Evolutionary conservation across 53 echinoderm and acorn worm genomes (phyloP), one percentile per base, ranked within the genome.

Genomic region (Glandiceps talaboti): DNA sequence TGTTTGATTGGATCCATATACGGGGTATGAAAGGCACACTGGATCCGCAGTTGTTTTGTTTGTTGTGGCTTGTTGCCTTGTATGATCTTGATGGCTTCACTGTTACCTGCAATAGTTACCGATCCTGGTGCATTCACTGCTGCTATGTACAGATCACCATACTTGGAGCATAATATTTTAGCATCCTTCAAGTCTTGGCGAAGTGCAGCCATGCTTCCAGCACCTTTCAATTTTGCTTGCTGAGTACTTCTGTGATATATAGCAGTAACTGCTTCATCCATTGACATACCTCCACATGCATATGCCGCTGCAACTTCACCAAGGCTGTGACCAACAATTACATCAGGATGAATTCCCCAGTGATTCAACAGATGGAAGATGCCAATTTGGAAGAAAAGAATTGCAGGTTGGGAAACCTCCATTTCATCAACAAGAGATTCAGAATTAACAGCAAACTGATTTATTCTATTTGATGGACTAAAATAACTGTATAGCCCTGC

Each of bases 291-390:
- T 31, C 91, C 91, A 31, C 83, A 85, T 20, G 92, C 96, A 77
- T 95, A 95, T n/a, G 96, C 96, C 32, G 96, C 96, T 0, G 96
- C 92, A 26, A 95, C 87, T 77, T 95, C 96, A 14, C 96, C 96
- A 27, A 95, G 88, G 31, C 95, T 95, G 80, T 95, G 95, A 1
- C 95, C 95, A 1, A 95, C 89, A 28, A 92, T 84, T 0, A 84
- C n/a, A n/a, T n/a, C n/a, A n/a, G n/a, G n/a, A n/a, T n/a, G n/a
- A n/a, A n/a, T n/a, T n/a, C n/a, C n/a, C n/a, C n/a, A n/a, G n/a
- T n/a, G n/a, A n/a, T n/a, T n/a, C 81, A 88, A 86, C 30, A 95
- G 85, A 28, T 91, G 84, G 74, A 85, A 95, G 75, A 89, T 81
- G 31, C 86, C 95, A 33, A 92, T 87, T 77, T 95, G 92, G 25